phyloP scores from a whole-genome alignment of 2,888 invertebrate species.

The Nomada lathburiana region DNA sequence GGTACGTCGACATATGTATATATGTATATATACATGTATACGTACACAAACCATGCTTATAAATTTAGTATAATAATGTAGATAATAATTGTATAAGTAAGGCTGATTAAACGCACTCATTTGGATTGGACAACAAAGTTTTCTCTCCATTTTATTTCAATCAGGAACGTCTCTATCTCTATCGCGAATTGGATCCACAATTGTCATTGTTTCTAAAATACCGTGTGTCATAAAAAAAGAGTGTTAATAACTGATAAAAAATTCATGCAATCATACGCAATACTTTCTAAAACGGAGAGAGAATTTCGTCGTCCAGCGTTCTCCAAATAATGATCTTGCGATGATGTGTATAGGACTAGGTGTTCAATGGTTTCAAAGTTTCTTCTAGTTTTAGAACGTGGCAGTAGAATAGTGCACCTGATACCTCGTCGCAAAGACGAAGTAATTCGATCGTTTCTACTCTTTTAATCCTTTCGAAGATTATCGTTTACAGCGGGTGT shows the following conservation, averaged over 20 bases:
- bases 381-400: conserved; percentile 68
- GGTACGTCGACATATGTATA: conserved; percentile 61
- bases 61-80: conserved; percentile 60
- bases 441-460: conserved; percentile 44
- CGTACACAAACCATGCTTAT: conserved; percentile 63
- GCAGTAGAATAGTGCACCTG: conserved; percentile 76
- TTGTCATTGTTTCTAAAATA: background rate
- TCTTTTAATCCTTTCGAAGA: background rate
- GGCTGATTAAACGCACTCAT: conserved; percentile 67
- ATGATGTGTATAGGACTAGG: conserved; percentile 37
- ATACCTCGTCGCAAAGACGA: conserved; percentile 63
- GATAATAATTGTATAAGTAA: conserved; percentile 70
- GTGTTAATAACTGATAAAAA: background rate
- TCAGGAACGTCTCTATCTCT: background rate
- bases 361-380: conserved; percentile 52
- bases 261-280: background rate
- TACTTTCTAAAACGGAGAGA: conserved; percentile 39
- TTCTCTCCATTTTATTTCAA: conserved; percentile 16
- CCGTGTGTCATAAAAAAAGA: background rate
- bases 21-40: conserved; percentile 64
- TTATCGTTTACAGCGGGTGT: background rate
- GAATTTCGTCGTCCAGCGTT: conserved; percentile 12
- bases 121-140: background rate
- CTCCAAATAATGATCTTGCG: conserved; percentile 17
- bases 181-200: background rate